Conservation (phyloP, 2,888 invertebrate genomes). For the Microplitis manilae region DNA sequence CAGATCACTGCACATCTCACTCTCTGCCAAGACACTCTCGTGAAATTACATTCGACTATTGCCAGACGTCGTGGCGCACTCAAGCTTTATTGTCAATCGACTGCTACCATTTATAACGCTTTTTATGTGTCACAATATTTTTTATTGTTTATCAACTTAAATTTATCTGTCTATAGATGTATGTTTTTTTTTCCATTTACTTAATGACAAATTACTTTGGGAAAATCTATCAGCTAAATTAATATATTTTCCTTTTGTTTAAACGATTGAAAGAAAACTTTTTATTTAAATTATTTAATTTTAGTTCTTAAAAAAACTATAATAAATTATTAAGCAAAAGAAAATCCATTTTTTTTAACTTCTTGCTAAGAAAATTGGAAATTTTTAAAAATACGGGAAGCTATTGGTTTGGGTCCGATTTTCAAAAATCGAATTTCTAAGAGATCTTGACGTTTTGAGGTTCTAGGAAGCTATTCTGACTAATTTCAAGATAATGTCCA, state of each 20-base stretch:
- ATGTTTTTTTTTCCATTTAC: background rate
- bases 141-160: slow-evolving; percentile 16
- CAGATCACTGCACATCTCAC: slow-evolving; percentile 56
- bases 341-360: too few relatives aligned
- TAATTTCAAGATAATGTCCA: too few relatives aligned
- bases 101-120: slow-evolving; percentile 22
- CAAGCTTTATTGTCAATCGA: slow-evolving; percentile 29
- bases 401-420: too few relatives aligned
- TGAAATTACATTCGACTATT: slow-evolving; percentile 61
- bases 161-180: slow-evolving; percentile 1
- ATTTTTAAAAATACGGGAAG: too few relatives aligned
- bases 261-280: too few relatives aligned
- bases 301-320: too few relatives aligned
- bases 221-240: background rate
- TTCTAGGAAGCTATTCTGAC: too few relatives aligned
- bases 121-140: slow-evolving; percentile 20
- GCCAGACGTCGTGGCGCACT: slow-evolving; percentile 22
- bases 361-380: too few relatives aligned
- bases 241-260: background rate
- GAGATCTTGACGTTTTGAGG: too few relatives aligned
- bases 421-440: too few relatives aligned
- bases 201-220: background rate
- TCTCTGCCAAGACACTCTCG: slow-evolving; percentile 60
- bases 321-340: too few relatives aligned
- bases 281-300: too few relatives aligned